phyloP scores from a whole-genome alignment of 2,888 invertebrate genomes.

The Julus scandinavius region DNA sequence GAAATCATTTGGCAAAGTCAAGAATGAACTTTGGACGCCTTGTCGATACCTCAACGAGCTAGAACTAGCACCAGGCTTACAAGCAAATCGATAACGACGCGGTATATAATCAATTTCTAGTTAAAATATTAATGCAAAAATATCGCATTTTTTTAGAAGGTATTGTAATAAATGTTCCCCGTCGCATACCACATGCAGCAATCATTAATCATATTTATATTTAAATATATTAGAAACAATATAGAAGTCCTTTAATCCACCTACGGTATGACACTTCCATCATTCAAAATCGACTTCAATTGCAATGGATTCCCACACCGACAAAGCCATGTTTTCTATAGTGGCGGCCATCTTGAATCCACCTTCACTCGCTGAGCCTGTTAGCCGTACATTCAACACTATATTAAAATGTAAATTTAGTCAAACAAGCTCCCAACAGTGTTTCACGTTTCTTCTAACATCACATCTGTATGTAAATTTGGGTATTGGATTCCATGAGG shows the following conservation, averaged over 20 bases:
- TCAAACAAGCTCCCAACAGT: neutral
- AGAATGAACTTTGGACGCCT: neutral
- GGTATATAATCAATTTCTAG: neutral
- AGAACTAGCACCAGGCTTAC: neutral
- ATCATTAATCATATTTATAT: neutral
- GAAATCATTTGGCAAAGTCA: conserved; percentile 31
- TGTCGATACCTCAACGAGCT: neutral
- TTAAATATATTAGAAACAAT: neutral
- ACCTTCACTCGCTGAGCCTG: neutral
- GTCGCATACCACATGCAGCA: neutral
- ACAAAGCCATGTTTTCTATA: too few species aligned
- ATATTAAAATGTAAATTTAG: neutral
- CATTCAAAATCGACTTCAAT: too few species aligned
- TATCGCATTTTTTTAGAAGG: neutral
- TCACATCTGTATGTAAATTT: neutral
- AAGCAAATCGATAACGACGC: conserved; percentile 4
- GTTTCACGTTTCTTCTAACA: neutral
- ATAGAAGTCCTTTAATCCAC: neutral
- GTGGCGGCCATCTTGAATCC: too few species aligned
- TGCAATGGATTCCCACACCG: neutral
- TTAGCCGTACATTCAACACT: neutral
- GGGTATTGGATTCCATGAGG: neutral
- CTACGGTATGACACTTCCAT: neutral
- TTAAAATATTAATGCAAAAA: conserved; percentile 29
- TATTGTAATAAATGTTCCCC: neutral